A percentile compares a stretch with the other conserved stretches of the same genome.
Conservation (phyloP, 1,140 invertebrate species). For the Papilio helenus region DNA sequence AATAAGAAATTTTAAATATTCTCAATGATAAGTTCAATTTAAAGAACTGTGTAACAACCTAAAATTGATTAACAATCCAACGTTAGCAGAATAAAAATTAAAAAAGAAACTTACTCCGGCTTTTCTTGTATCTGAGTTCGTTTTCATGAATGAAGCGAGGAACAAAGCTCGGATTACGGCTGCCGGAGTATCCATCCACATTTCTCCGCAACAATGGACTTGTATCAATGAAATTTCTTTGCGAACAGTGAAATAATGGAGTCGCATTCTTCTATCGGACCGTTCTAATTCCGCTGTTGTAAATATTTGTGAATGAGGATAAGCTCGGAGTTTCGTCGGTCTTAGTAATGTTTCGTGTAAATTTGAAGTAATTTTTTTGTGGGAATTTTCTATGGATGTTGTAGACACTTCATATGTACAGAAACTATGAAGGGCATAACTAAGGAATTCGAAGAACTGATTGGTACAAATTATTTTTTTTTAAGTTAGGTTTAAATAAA, state of each 20-base stretch:
- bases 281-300: slow-evolving; percentile 62
- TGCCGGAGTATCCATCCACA: slow-evolving; percentile 35
- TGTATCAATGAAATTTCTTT: slow-evolving; percentile 42
- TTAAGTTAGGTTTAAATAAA: too few species aligned
- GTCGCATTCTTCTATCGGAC: slow-evolving; percentile 38
- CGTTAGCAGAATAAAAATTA: slow-evolving; percentile 12
- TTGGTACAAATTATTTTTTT: too few species aligned
- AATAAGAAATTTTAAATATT: not conserved
- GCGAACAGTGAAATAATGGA: slow-evolving; percentile 43
- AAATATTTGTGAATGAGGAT: slow-evolving; percentile 71
- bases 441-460: not conserved
- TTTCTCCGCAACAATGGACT: slow-evolving; percentile 39
- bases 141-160: slow-evolving; percentile 32
- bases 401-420: not conserved
- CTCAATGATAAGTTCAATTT: too few species aligned
- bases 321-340: slow-evolving; percentile 42
- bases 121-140: not conserved
- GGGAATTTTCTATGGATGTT: not conserved
- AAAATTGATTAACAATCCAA: slow-evolving; percentile 32
- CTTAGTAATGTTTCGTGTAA: slow-evolving; percentile 18
- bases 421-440: not conserved
- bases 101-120: slow-evolving; percentile 17
- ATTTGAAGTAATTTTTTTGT: slow-evolving; percentile 9
- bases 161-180: slow-evolving; percentile 46
- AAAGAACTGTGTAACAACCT: not conserved